These are phyloP conservation scores for Aspidiotus destructor DNA, from an alignment of 2,888 invertebrate genomes.

Conservation along the genomic window DNA sequence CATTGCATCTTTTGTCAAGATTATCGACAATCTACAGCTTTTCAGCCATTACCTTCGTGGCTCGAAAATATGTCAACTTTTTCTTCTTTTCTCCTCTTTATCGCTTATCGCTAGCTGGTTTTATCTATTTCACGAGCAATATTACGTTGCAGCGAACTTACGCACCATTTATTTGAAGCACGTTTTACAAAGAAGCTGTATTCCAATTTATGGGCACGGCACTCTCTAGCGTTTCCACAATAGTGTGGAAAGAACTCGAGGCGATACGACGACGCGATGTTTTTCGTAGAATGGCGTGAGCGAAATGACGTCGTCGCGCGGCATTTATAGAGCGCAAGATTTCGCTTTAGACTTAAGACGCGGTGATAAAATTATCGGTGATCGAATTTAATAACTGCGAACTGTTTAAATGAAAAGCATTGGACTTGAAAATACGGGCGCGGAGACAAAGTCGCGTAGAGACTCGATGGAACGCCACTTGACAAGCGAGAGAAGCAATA, in stretches of 20 bases:
- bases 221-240: not conserved
- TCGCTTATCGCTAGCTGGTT: too few species aligned
- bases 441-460: not conserved
- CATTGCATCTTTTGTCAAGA: too few species aligned
- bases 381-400: conserved; percentile 4
- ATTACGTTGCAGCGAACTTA: not conserved
- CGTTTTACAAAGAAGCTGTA: conserved; percentile 3
- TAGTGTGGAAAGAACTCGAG: not conserved
- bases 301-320: not conserved
- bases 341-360: not conserved
- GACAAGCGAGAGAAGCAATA: not conserved
- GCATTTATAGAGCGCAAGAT: not conserved
- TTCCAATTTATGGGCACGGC: not conserved
- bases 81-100: too few species aligned
- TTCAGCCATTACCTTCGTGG: too few species aligned
- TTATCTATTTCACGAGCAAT: not conserved
- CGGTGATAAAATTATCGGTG: conserved; percentile 2
- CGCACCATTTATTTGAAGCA: not conserved
- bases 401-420: not conserved
- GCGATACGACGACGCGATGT: not conserved
- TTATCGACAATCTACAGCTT: too few species aligned
- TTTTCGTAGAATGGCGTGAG: too few species aligned
- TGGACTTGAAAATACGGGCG: not conserved
- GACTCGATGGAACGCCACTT: not conserved
- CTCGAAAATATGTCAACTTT: too few species aligned